Evolutionary conservation across 2,113 vertebrate species (phyloP).

Genomic region (Dolichallabes microphthalmus): DNA sequence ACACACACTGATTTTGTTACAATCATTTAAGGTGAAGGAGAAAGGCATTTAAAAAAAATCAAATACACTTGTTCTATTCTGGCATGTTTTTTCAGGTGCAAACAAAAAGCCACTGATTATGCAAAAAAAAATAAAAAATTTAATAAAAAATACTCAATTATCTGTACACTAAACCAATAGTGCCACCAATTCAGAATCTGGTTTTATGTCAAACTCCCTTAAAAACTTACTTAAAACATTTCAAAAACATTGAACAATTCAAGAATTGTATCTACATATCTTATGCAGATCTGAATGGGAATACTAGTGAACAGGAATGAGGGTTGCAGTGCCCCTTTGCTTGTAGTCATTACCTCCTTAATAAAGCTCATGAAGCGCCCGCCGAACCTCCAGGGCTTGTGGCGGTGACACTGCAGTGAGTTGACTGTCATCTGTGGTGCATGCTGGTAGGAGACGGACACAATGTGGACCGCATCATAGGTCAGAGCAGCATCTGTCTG

Average conservation of each 20-base stretch:
- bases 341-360: conserved; percentile 84
- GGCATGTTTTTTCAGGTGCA: neutral
- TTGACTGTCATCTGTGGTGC: conserved; percentile 97
- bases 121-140: neutral
- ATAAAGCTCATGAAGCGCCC: conserved; percentile 97
- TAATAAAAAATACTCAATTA: neutral
- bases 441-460: conserved; percentile 96
- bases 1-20: conserved; percentile 12
- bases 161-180: neutral
- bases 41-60: neutral
- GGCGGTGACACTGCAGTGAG: conserved; percentile 96
- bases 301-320: conserved; percentile 21
- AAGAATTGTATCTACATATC: conserved; percentile 22
- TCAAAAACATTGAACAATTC: neutral
- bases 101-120: conserved; percentile 4
- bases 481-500: conserved; percentile 98
- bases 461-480: conserved; percentile 97
- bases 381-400: conserved; percentile 98
- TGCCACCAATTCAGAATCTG: neutral
- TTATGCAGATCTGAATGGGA: neutral
- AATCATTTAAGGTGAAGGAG: neutral
- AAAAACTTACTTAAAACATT: neutral
- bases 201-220: neutral
- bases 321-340: conserved; percentile 1
- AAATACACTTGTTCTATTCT: neutral